Base-by-base conservation (phyloP, 2,888 invertebrate genomes). In the Cyrtodaria siliqua region DNA sequence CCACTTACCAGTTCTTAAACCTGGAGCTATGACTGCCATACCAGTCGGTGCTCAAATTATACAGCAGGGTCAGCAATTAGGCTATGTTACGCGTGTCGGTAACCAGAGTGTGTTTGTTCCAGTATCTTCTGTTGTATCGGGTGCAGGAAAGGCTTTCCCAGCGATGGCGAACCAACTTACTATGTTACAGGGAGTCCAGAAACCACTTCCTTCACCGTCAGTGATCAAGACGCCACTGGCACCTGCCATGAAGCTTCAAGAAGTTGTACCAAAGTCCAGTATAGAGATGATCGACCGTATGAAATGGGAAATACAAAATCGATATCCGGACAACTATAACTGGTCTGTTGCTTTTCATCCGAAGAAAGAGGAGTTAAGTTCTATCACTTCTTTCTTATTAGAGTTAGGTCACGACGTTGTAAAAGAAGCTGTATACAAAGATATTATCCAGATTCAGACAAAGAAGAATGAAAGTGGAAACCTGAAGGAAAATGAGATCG, bases 381-480 rank as follows among this genome's bases (percentile, higher is more conserved):
- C 86, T 4, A 70, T 87, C 62, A 97, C 98, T 8, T 97, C 97
- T 92, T 97, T 98, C 92, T 96, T 98, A 90, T 96, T 96, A 93
- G 97, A 97, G 90, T 96, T 98, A 86, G 98, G 98, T 33, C 95
- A 96, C 70, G 97, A 96, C 92, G 94, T 97, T 81, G 98, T 97
- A 1, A 97, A 97, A 92, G 98, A 98, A 92, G 96, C 96, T 92
- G 98, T 98, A 23, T 98, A 98, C 94, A 95, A 96, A n/a, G 98
- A 98, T 94, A 94, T 98, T 70, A 94, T 98, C 66, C 95, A 96
- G 55, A 97, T 97, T 92, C 95, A 98, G 96, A 96, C 96, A 23
- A 96, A 96, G 84, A 95, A 95, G 83, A 96, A 95, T 71, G 90
- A 87, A 55, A 84, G 81, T 64, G 90, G 89, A 40, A 93, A 94